Evolutionary conservation across 1,140 invertebrate genomes (phyloP), one percentile per base, ranked within the genome.

Genomic region (Papilio polyxenes): DNA sequence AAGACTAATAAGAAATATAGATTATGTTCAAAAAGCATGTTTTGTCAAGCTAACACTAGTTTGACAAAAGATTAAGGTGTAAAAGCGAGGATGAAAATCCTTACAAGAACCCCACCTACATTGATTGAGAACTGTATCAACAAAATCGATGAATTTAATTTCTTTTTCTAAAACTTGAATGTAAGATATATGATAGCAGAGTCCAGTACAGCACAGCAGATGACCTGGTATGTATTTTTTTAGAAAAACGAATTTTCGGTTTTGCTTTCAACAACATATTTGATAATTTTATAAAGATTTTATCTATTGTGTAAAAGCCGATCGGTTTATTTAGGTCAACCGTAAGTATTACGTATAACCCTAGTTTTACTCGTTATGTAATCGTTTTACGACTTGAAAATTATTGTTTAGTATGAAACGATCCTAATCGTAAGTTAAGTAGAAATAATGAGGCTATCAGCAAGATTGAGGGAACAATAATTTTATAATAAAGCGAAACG

Each of bases 371-470:
- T 51, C 5, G 49, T 51, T 10, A 51, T 51, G 49, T 51, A 51
- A 51, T 0, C 8, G 40, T 51, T 2, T 51, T 51, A 51, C 10
- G 49, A 20, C 56, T 59, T 59, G 56, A 20, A 20, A 72, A 72
- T 72, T 72, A 65, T 40, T 15, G 31, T 37, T 15, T 72, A 72
- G 1, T 37, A 72, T 40, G 6, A 7, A 72, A 37, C 65, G 23
- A 72, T 72, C 3, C 65, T 72, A 72, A 72, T 72, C 65, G 10
- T 37, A 72, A 72, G 31, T 11, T 37, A 72, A 72, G 62, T 20
- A 65, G 23, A 13, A 13, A 10, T 69, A 69, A 72, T 72, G 13
- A 72, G 23, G 65, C 31, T 72, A 37, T 72, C 65, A 69, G 31
- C 23, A 72, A 11, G 65, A 72, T 15, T 37, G 65, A 62, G 65